Percentiles rank a stretch among this genome's conserved stretches.
Conservation (phyloP, 2,113 vertebrate species). For the Sarotherodon lohbergeri region DNA sequence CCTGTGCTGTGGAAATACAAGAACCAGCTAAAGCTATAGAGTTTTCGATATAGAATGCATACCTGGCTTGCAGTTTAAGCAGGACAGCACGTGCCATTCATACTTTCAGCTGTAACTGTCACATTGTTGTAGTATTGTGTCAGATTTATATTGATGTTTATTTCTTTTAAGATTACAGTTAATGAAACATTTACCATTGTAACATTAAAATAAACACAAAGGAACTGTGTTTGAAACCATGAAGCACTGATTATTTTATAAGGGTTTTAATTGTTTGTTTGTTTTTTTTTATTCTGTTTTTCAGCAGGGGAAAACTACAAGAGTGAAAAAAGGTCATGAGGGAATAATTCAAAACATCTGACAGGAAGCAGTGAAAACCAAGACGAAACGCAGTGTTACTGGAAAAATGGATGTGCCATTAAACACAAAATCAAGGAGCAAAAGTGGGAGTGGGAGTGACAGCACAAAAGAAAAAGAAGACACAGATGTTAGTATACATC, state of each 20-base stretch:
- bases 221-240: accelerated
- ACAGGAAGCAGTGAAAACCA: accelerated
- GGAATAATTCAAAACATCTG: background rate
- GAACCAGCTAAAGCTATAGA: too few relatives aligned
- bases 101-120: too few relatives aligned
- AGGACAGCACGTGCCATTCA: too few relatives aligned
- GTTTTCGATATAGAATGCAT: too few relatives aligned
- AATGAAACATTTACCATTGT: background rate
- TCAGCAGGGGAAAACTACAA: accelerated
- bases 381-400: background rate
- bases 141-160: too few relatives aligned
- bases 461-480: accelerated
- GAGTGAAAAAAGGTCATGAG: background rate
- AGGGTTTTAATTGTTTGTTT: background rate
- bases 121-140: too few relatives aligned
- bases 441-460: accelerated
- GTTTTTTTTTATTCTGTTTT: background rate
- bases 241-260: background rate
- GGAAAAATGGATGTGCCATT: accelerated
- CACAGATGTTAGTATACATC: accelerated
- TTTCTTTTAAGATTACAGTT: background rate
- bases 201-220: background rate
- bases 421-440: accelerated
- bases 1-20: too few relatives aligned
- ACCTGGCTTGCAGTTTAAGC: too few relatives aligned